Evolutionary conservation across 2,113 vertebrate genomes (phyloP).

Genomic region (Mionectes macconnelli): DNA sequence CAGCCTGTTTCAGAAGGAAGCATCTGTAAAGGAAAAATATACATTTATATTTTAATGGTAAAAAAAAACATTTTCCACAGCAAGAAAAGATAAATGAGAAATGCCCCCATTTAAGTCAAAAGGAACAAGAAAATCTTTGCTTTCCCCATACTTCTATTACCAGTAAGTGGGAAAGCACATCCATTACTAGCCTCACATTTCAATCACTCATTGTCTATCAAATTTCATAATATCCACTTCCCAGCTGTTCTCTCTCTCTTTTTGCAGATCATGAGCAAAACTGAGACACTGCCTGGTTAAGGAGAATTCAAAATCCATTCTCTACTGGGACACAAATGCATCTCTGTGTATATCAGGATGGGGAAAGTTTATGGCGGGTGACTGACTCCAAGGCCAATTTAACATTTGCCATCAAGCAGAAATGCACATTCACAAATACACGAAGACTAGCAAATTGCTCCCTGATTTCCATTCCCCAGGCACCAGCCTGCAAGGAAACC

Average conservation of each 20-base stretch:
- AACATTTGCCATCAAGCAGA: conserved; percentile 72
- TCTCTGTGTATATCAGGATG: neutral
- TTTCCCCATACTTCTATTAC: conserved; percentile 50
- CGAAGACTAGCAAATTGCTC: conserved; percentile 66
- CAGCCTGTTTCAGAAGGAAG: neutral
- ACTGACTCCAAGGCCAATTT: conserved; percentile 69
- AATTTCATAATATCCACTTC: neutral
- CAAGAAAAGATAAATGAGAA: conserved; percentile 52
- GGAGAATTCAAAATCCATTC: conserved; percentile 65
- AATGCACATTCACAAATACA: conserved; percentile 70
- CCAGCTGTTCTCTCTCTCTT: neutral
- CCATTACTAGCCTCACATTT: conserved; percentile 69
- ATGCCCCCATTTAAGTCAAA: conserved; percentile 1
- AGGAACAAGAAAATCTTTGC: conserved; percentile 55
- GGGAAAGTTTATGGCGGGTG: conserved; percentile 58
- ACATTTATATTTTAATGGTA: neutral
- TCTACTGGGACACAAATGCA: neutral
- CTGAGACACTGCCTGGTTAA: conserved; percentile 48
- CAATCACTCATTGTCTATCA: conserved; percentile 64
- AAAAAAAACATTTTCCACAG: conserved; percentile 49
- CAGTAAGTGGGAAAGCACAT: conserved; percentile 66
- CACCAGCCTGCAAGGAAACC: conserved; percentile 59
- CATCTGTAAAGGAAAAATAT: neutral
- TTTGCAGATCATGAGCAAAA: conserved; percentile 13
- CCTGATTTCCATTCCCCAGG: conserved; percentile 65